Conservation (phyloP, 2,888 invertebrate species). For the Dexiosoma caninum region DNA sequence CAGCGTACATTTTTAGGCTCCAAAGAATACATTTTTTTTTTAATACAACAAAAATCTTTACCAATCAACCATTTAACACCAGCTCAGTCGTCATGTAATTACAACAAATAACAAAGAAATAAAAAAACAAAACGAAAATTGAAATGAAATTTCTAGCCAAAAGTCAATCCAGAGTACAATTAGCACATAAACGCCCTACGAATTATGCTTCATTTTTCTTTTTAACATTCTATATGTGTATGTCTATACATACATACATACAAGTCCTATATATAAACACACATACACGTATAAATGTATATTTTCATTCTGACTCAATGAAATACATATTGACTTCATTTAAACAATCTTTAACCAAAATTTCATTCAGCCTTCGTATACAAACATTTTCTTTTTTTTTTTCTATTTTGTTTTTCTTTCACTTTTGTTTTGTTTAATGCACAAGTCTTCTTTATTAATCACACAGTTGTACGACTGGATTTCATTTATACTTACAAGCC, state of each 20-base stretch:
- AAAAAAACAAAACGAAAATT: not conserved
- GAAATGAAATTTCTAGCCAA: not conserved
- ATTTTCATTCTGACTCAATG: not conserved
- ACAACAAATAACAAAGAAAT: not conserved
- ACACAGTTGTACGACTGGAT: not conserved
- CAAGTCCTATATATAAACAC: not conserved
- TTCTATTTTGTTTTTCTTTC: no score
- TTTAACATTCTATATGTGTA: not conserved
- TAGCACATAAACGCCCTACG: constrained; percentile 14
- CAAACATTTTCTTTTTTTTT: not conserved
- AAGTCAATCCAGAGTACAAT: constrained; percentile 20
- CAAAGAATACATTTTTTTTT: no score
- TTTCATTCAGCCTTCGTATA: not conserved
- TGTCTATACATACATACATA: not conserved
- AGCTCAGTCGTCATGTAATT: not conserved
- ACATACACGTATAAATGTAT: no score
- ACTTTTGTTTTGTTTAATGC: not conserved
- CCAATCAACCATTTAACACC: not conserved
- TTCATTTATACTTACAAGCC: not conserved
- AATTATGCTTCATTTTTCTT: not conserved
- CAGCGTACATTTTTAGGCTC: no score
- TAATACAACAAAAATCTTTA: not conserved
- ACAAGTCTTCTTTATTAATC: not conserved
- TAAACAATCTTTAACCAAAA: constrained; percentile 10
- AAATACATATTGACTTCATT: constrained; percentile 5